These are phyloP conservation scores for Penaeus chinensis DNA, from an alignment of 1,140 invertebrate species.

Conservation along the genomic window DNA sequence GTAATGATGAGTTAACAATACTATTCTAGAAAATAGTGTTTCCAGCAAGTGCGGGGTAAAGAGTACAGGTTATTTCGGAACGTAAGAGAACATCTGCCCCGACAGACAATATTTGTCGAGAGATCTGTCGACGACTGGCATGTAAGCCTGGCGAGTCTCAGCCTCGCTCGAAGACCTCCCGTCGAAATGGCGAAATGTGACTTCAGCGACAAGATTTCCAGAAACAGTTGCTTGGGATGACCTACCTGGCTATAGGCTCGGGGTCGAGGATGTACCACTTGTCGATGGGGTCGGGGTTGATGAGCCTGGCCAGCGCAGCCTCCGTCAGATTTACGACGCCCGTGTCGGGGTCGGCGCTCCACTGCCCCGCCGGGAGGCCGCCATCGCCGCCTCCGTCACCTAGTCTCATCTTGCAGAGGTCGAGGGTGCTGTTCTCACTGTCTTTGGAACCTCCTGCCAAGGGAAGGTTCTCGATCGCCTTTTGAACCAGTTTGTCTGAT, in stretches of 20 bases:
- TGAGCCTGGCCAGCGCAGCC: not conserved
- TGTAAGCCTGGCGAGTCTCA: too few species aligned
- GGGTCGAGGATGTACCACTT: not conserved
- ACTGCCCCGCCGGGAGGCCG: too few species aligned
- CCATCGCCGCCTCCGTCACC: slow-evolving; percentile 14
- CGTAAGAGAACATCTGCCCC: too few species aligned
- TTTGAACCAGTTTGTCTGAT: slow-evolving; percentile 54
- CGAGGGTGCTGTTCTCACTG: slow-evolving; percentile 26
- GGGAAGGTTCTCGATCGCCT: slow-evolving; percentile 50
- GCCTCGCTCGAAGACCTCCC: too few species aligned
- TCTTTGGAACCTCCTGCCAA: slow-evolving; percentile 52
- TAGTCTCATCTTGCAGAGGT: slow-evolving; percentile 13
- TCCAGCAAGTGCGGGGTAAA: too few species aligned
- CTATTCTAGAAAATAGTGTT: too few species aligned
- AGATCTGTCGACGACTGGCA: too few species aligned
- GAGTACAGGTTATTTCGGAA: too few species aligned
- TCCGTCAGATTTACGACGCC: not conserved
- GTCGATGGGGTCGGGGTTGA: slow-evolving; percentile 18
- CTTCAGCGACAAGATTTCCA: too few species aligned
- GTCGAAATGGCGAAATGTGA: too few species aligned
- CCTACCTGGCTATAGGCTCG: slow-evolving; percentile 19
- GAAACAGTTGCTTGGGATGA: not conserved
- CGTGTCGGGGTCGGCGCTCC: not conserved
- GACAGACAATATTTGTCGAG: too few species aligned
- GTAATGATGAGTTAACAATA: too few species aligned